Base-by-base conservation (phyloP, 2,113 vertebrate species). In the Ptychochromis oligacanthus region DNA sequence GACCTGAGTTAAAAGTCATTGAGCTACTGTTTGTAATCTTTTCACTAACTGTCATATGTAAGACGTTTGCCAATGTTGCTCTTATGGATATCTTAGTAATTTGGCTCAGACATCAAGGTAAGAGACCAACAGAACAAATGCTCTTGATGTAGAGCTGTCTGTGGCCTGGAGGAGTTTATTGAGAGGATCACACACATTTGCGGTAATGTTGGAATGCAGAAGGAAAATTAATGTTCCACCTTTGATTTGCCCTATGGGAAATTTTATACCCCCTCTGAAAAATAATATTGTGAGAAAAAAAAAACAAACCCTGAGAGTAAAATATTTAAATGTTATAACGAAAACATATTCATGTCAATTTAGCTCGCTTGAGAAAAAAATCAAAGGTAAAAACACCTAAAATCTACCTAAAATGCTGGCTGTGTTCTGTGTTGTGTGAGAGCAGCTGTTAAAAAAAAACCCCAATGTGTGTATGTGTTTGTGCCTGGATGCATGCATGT, bases 21-120 rank as follows among this genome's bases (percentile, higher is more conserved):
- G n/a, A 84, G 24, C 38, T 17, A 17, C 36, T 34, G 70, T 75
- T 74, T 75, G 26, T 52, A 40, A 40, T 43, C 6, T 46, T 75
- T 59, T 34, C 31, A 60, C 1, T 17, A 72, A 64, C 18, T 65
- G 22, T 36, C 18, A 75, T 59, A 2, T 10, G n/a, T 57, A 20
- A 52, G 18, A 26, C 1, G 28, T 67, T 78, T 65, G 4, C 4
- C 54, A 31, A 3, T 70, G 49, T 62, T 24, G 46, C 15, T 34
- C n/a, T 57, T 65, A 70, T 22, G 62, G 67, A 22, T 54, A 34
- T 60, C 18, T 46, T 34, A 80, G 34, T 40, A 52, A 18, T 55
- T 88, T 81, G 59, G 65, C 70, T 22, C 4, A n/a, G 18, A 79
- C 61, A 64, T 89, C 82, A 88, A 78, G 88, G 72, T 34, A 57